A percentile compares a stretch with the other conserved stretches of the same genome.
These are phyloP conservation scores for Drepana falcataria DNA, from an alignment of 2,888 invertebrate species.

Conservation along the genomic window DNA sequence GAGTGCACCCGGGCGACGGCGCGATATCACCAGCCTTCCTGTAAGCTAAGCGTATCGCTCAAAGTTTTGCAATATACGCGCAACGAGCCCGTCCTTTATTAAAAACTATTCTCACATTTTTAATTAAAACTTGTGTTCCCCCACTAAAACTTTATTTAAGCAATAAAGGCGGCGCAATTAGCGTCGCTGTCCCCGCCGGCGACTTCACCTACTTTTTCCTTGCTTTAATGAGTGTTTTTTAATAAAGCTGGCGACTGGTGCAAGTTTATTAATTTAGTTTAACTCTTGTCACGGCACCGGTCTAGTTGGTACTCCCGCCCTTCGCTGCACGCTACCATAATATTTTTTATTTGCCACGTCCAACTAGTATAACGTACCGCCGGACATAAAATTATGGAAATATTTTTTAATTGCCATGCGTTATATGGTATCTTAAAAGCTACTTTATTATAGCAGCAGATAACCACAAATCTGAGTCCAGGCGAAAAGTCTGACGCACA, in stretches of 20 bases:
- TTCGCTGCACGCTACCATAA: constrained; percentile 38
- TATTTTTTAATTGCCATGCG: background rate
- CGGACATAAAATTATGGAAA: constrained; percentile 12
- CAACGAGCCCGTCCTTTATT: constrained; percentile 74
- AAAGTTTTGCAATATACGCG: constrained; percentile 78
- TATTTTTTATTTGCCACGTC: constrained; percentile 53
- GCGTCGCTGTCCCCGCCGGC: constrained; percentile 77
- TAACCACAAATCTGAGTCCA: background rate
- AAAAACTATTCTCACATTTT: constrained; percentile 79
- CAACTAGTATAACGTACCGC: constrained; percentile 28
- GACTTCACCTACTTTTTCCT: constrained; percentile 77
- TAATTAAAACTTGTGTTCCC: constrained; percentile 79
- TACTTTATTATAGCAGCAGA: background rate
- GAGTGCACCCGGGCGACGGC: constrained; percentile 33
- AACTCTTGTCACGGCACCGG: constrained; percentile 67
- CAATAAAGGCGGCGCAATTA: constrained; percentile 78
- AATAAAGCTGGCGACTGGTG: constrained; percentile 73
- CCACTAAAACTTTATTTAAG: constrained; percentile 79
- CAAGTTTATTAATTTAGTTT: constrained; percentile 78
- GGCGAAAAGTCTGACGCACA: background rate
- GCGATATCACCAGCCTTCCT: constrained; percentile 68
- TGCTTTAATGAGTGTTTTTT: constrained; percentile 78
- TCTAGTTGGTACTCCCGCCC: constrained; percentile 23
- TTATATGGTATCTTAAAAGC: no score
- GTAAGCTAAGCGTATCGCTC: constrained; percentile 74